Evolutionary conservation across 2,113 vertebrate species (phyloP).

Genomic region (Campylorhamphus procurvoides): DNA sequence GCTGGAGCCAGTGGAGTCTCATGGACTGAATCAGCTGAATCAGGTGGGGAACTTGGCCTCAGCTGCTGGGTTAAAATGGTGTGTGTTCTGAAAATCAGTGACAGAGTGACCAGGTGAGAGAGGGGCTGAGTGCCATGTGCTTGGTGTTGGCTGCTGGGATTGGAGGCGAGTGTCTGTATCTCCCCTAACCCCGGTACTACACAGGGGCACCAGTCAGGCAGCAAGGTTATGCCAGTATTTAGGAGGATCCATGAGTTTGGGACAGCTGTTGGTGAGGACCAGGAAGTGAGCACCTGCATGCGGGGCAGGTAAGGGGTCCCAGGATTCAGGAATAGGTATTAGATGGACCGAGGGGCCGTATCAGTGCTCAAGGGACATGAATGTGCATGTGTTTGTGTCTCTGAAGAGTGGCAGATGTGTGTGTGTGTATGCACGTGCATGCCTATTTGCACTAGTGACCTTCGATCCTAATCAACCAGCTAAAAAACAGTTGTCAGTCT

Average conservation of each 20-base stretch:
- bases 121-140: neutral
- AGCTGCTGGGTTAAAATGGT: fast-evolving
- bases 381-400: neutral
- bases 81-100: neutral
- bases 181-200: neutral
- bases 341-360: neutral
- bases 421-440: fast-evolving
- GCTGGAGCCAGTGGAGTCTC: neutral
- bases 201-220: fast-evolving
- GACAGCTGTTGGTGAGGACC: neutral
- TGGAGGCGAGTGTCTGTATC: neutral
- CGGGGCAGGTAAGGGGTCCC: neutral
- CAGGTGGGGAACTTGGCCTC: fast-evolving
- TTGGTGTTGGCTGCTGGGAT: neutral
- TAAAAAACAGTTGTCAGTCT: neutral
- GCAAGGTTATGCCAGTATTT: neutral
- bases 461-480: neutral
- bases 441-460: neutral
- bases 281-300: neutral
- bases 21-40: neutral
- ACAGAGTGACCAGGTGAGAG: fast-evolving
- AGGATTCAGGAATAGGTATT: fast-evolving
- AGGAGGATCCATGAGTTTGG: neutral
- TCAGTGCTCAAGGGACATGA: fast-evolving
- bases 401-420: neutral